Base-by-base conservation (phyloP, 2,888 invertebrate species). In the Ethmia dodecea region DNA sequence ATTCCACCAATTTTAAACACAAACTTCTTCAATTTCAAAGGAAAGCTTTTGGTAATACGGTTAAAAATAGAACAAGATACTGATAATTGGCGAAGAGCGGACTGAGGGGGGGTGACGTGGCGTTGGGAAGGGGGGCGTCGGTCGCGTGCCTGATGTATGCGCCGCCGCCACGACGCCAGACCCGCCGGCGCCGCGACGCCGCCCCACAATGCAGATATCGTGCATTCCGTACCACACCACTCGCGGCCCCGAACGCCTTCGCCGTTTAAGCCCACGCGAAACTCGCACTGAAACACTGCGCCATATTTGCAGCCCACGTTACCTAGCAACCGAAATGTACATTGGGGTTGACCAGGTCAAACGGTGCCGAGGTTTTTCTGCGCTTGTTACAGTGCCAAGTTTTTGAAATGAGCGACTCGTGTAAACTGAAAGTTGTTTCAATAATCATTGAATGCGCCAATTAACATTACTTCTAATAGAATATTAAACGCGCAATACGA, bases 151-250 rank as follows among this genome's bases (percentile, higher is more conserved):
- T 79, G 83, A 83, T 65, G 67, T 83, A 80, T 81, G 81, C 75
- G 80, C 77, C 83, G 80, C 80, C 77, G 74, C 73, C 77, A 67
- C 73, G 78, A 61, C 77, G 74, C 70, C 78, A 79, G 81, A 78
- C 83, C 73, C 75, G 81, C 60, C 83, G 83, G 79, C 83, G 81
- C 80, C 81, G 56, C 62, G 66, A 57, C 68, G 76, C 67, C 80
- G 68, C 69, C 68, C 66, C 65, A 69, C 75, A 73, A 74, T 84
- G 84, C 83, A 83, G 84, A 81, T 80, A 80, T 74, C 81, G 79
- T 80, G 81, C 79, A 79, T 54, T 67, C 60, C 55, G 51, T 54
- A 55, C 55, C 51, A 52, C 51, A 50, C 55, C 62, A 50, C 49
- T 52, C 50, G 55, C 55, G 54, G 55, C 58, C n/a, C 61, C 56